Conservation (phyloP, 1,140 invertebrate genomes). For the Danaus plexippus region DNA sequence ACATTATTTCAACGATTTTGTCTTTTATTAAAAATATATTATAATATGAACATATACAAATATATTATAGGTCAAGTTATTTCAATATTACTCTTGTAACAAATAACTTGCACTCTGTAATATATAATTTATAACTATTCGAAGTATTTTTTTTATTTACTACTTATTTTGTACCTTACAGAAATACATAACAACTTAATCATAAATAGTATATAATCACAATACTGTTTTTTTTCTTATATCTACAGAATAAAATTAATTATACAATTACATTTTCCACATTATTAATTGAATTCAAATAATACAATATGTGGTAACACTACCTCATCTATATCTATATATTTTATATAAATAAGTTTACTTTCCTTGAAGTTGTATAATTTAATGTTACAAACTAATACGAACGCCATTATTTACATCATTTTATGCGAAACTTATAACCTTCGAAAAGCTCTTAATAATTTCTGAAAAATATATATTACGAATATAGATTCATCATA, state of each 20-base stretch:
- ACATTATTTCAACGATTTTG: neutral
- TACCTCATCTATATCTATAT: no score
- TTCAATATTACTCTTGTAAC: constrained; percentile 2
- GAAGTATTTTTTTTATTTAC: constrained; percentile 7
- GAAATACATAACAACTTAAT: constrained; percentile 5
- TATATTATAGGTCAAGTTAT: constrained; percentile 1
- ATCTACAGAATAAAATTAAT: constrained; percentile 2
- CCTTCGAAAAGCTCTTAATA: no score
- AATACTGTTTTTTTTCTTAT: constrained; percentile 8
- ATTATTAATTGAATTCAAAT: no score
- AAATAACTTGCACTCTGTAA: neutral
- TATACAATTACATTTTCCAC: no score
- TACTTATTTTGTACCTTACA: constrained; percentile 2
- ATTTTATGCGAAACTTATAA: neutral
- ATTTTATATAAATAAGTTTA: no score
- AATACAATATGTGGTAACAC: no score
- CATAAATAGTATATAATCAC: constrained; percentile 9
- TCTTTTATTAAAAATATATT: constrained; percentile 1
- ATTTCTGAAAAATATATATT: neutral
- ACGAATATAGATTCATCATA: constrained; percentile 3
- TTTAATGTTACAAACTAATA: no score
- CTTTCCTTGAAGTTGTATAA: no score
- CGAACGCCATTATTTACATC: neutral
- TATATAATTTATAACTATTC: constrained; percentile 6
- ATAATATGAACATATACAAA: constrained; percentile 1